phyloP scores from a whole-genome alignment of 2,797 vertebrate species.

The Pelochelys cantorii region DNA sequence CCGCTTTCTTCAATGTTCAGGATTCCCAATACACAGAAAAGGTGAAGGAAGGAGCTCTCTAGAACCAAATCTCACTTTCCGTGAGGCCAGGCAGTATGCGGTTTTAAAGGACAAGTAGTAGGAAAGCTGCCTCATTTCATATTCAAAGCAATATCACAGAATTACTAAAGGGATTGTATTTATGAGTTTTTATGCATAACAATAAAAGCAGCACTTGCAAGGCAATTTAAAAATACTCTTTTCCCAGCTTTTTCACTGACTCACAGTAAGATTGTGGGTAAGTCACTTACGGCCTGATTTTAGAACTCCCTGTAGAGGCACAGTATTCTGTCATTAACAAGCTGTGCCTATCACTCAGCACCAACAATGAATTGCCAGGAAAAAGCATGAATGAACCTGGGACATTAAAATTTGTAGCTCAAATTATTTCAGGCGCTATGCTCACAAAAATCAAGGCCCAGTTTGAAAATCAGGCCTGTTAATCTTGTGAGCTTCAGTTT shows the following conservation, averaged over 20 bases:
- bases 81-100: neutral
- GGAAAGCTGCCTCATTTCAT: neutral
- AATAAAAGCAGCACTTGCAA: neutral
- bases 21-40: neutral
- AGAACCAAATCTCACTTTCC: neutral
- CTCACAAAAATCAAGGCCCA: neutral
- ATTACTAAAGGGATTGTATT: neutral
- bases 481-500: neutral
- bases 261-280: neutral
- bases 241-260: neutral
- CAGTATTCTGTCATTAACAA: neutral
- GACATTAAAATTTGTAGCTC: neutral
- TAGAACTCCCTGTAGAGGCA: neutral
- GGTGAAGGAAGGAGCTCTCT: neutral
- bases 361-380: neutral
- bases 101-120: neutral
- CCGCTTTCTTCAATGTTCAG: neutral
- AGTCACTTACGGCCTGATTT: neutral
- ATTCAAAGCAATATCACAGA: neutral
- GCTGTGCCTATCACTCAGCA: neutral
- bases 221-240: neutral
- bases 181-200: neutral
- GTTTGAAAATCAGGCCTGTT: neutral
- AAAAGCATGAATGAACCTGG: neutral
- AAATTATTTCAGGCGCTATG: neutral